phyloP scores from a whole-genome alignment of 2,113 vertebrate species.

The Synchiropus splendidus region DNA sequence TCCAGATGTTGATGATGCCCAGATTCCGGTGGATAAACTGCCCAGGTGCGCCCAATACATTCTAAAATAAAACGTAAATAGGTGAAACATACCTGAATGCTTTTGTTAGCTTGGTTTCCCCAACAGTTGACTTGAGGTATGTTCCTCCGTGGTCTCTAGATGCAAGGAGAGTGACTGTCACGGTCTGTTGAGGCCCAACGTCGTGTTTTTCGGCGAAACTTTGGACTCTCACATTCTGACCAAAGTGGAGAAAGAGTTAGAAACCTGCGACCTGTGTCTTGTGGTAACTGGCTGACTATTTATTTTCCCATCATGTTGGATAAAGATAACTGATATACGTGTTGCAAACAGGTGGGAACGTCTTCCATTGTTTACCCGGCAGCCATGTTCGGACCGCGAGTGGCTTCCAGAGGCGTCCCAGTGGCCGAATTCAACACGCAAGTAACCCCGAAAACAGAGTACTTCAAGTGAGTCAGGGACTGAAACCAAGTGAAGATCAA shows the following conservation, averaged over 20 bases:
- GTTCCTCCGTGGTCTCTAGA: slow-evolving; percentile 49
- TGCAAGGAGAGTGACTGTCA: slow-evolving; percentile 76
- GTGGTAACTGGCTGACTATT: slow-evolving; percentile 74
- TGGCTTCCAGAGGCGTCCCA: slow-evolving; percentile 81
- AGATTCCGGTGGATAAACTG: slow-evolving; percentile 80
- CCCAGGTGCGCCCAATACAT: slow-evolving; percentile 68
- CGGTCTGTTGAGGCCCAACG: slow-evolving; percentile 85
- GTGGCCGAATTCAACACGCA: slow-evolving; percentile 89
- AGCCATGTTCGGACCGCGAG: slow-evolving; percentile 89
- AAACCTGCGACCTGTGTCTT: slow-evolving; percentile 89
- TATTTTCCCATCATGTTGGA: neutral
- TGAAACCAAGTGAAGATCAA: too few species aligned
- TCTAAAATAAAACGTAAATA: too few species aligned
- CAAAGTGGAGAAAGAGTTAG: slow-evolving; percentile 82
- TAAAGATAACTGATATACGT: neutral
- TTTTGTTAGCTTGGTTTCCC: too few species aligned
- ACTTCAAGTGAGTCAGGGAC: slow-evolving; percentile 73
- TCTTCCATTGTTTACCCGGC: slow-evolving; percentile 93
- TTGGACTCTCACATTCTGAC: slow-evolving; percentile 82
- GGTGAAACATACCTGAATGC: neutral
- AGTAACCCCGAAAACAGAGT: slow-evolving; percentile 72
- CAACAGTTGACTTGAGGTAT: too few species aligned
- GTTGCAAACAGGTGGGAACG: slow-evolving; percentile 77
- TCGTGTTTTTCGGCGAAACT: slow-evolving; percentile 93
- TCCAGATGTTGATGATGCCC: slow-evolving; percentile 67